Percentiles rank a stretch among this genome's conserved stretches.
phyloP scores from a whole-genome alignment of 2,797 vertebrate genomes.

The Pangasius macronema region DNA sequence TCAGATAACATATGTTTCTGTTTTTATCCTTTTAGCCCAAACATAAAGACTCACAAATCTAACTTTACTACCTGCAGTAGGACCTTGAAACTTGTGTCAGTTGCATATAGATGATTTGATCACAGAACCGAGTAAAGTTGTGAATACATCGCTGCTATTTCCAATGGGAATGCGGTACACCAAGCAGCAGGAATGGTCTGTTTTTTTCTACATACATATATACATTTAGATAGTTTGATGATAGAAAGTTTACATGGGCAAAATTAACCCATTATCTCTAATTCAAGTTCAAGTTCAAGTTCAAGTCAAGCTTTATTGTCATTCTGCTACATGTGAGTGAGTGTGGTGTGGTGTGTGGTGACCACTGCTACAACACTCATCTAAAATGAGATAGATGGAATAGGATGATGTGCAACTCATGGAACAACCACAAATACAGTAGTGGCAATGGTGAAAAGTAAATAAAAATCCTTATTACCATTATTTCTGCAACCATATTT shows the following conservation, averaged over 20 bases:
- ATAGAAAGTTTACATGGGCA: background rate
- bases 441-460: background rate
- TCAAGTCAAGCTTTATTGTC: no score
- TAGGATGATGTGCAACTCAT: background rate
- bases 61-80: background rate
- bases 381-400: background rate
- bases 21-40: conserved; percentile 25
- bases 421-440: background rate
- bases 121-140: background rate
- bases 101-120: background rate
- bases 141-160: background rate
- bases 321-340: no score
- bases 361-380: background rate
- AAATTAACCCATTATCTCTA: background rate
- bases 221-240: background rate
- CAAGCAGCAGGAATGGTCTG: background rate
- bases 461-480: background rate
- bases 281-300: background rate
- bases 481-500: background rate
- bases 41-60: background rate
- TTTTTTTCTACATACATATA: background rate
- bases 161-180: background rate
- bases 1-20: conserved; percentile 25
- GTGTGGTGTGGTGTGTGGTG: no score
- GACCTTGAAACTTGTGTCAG: conserved; percentile 2